Conservation (phyloP, 2,797 vertebrate species). For the Crocodylus rhombifer region DNA sequence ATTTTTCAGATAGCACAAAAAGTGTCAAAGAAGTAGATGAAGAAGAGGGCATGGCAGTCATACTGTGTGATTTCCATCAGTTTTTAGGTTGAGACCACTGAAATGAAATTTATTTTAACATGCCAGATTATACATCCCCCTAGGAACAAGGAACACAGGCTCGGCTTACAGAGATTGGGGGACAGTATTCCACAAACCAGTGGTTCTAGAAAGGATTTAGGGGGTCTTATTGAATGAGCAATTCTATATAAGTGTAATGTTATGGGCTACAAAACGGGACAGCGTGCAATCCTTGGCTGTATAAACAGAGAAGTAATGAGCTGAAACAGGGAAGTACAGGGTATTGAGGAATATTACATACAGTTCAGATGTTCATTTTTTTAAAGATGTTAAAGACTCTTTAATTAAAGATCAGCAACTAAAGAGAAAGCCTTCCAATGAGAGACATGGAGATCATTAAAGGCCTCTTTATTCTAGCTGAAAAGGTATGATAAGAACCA, state of each 20-base stretch:
- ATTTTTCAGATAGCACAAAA: not conserved
- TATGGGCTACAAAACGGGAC: not conserved
- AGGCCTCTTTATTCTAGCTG: not conserved
- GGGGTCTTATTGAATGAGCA: not conserved
- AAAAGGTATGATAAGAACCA: not conserved
- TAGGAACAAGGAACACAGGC: not conserved
- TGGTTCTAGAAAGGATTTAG: not conserved
- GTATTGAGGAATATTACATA: not conserved
- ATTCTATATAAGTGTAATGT: rapidly evolving
- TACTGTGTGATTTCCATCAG: not conserved
- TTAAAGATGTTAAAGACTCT: not conserved
- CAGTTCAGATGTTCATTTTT: not conserved
- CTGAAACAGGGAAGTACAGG: not conserved
- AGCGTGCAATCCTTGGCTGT: rapidly evolving
- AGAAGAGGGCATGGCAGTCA: not conserved
- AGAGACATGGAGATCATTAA: not conserved
- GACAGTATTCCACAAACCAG: not conserved
- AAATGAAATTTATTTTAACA: not conserved
- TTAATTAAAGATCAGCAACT: not conserved
- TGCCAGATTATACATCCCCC: not conserved
- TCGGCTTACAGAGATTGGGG: not conserved
- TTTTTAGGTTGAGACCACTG: not conserved
- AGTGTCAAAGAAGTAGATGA: not conserved
- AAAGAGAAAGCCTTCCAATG: not conserved
- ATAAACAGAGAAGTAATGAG: not conserved